Percentiles rank a stretch among this genome's conserved stretches.
These are phyloP conservation scores for Villa cingulata DNA, from an alignment of 2,888 invertebrate genomes.

Conservation along the genomic window DNA sequence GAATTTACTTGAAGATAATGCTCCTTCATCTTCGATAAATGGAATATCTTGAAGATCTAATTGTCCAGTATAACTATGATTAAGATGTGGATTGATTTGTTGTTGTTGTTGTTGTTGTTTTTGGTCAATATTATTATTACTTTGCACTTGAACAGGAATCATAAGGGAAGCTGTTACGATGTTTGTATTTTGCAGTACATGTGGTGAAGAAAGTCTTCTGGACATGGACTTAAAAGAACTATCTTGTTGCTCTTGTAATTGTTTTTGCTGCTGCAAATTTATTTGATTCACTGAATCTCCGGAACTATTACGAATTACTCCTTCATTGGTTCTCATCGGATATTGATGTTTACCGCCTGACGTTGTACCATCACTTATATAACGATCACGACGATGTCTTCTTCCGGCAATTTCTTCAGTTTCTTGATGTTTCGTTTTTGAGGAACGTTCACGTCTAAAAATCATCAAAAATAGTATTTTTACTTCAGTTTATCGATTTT, in stretches of 20 bases:
- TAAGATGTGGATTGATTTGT: slow-evolving; percentile 9
- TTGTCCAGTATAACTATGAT: slow-evolving; percentile 3
- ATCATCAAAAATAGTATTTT: no score
- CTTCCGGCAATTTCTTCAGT: slow-evolving; percentile 12
- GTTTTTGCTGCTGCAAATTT: slow-evolving; percentile 10
- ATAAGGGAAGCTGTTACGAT: slow-evolving; percentile 64
- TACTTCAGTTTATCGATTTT: no score
- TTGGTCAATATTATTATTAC: neutral
- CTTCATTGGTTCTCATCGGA: slow-evolving; percentile 9
- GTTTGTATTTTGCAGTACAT: slow-evolving; percentile 21
- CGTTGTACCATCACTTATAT: neutral
- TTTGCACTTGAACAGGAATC: slow-evolving; percentile 43
- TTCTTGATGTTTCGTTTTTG: slow-evolving; percentile 16
- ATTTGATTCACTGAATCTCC: slow-evolving; percentile 11
- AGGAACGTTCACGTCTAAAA: slow-evolving; percentile 10
- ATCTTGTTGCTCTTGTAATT: neutral
- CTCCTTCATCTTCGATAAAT: slow-evolving; percentile 41
- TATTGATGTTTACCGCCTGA: neutral
- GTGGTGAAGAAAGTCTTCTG: slow-evolving; percentile 47
- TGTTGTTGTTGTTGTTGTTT: slow-evolving; percentile 16
- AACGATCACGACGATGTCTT: slow-evolving; percentile 13
- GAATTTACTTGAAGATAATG: neutral
- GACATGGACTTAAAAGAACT: slow-evolving; percentile 18
- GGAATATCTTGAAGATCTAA: slow-evolving; percentile 51
- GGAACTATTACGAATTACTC: slow-evolving; percentile 13